Evolutionary conservation across 2,113 vertebrate genomes (phyloP).

Genomic region (Argyrosomus japonicus): DNA sequence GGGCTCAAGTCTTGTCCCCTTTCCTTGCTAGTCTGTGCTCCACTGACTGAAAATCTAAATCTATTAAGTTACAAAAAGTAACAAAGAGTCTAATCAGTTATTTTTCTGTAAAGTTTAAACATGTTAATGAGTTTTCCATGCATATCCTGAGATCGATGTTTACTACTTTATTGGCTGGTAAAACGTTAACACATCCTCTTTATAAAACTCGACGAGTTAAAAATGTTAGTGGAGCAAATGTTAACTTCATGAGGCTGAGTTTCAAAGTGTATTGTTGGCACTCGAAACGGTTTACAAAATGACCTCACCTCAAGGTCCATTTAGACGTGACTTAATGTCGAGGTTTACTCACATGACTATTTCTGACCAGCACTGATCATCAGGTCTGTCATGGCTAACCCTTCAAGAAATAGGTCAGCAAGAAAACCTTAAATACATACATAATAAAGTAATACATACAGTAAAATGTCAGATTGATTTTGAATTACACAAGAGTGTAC

Average conservation of each 20-base stretch:
- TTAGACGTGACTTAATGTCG: neutral
- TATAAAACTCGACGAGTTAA: neutral
- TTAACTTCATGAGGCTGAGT: too few species aligned
- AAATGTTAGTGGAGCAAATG: neutral
- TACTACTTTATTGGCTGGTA: neutral
- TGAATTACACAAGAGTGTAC: neutral
- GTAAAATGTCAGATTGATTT: neutral
- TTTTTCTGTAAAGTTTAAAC: neutral
- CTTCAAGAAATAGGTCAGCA: neutral
- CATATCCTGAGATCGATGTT: neutral
- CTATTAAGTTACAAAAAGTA: too few species aligned
- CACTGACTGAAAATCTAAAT: too few species aligned
- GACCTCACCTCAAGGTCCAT: neutral
- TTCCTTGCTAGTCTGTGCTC: too few species aligned
- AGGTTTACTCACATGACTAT: neutral
- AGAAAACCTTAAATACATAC: neutral
- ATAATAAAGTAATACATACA: neutral
- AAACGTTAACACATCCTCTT: neutral
- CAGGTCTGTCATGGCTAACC: neutral
- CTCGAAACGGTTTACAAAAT: neutral
- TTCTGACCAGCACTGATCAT: neutral
- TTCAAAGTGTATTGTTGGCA: neutral
- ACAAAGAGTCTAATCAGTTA: neutral
- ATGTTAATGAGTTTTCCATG: neutral
- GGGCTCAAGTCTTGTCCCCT: neutral